phyloP scores from a whole-genome alignment of 1,140 invertebrate genomes.

The Eriocheir sinensis region DNA sequence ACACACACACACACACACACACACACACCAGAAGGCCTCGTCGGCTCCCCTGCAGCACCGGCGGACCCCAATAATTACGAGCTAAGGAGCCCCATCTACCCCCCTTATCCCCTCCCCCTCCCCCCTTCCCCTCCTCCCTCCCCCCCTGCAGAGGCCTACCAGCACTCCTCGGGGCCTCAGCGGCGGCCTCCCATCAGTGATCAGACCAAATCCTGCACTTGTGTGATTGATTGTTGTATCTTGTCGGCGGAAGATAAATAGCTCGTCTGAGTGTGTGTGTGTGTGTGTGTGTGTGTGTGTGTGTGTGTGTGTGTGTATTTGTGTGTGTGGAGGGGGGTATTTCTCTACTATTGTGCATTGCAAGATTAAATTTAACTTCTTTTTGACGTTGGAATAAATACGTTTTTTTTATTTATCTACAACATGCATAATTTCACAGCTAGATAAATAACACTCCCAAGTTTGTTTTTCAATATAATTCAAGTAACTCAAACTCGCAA shows the following conservation, averaged over 20 bases:
- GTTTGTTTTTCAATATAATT: not conserved
- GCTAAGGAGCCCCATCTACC: not conserved
- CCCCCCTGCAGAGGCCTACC: not conserved
- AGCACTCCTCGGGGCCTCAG: slow-evolving; percentile 4
- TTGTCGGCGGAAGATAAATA: slow-evolving; percentile 65
- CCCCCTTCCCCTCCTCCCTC: not conserved
- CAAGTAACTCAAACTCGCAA: not conserved
- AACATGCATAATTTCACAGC: too few species aligned
- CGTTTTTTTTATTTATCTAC: too few species aligned
- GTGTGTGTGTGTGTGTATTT: slow-evolving; percentile 59
- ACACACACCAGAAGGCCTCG: not conserved
- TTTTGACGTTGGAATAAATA: not conserved
- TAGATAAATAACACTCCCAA: too few species aligned
- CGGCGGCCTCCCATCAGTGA: slow-evolving; percentile 50
- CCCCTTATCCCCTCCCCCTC: not conserved
- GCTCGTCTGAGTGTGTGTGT: slow-evolving; percentile 19
- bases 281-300: slow-evolving; percentile 59
- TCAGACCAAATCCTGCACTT: slow-evolving; percentile 59
- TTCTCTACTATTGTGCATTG: too few species aligned
- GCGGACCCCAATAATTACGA: slow-evolving; percentile 32
- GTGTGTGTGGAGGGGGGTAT: not conserved
- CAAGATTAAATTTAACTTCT: too few species aligned
- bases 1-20: slow-evolving; percentile 34
- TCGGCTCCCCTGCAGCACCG: not conserved
- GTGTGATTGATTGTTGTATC: slow-evolving; percentile 62